Conservation (phyloP, 2,888 invertebrate genomes). For the Lordiphosa andalusiaca region DNA sequence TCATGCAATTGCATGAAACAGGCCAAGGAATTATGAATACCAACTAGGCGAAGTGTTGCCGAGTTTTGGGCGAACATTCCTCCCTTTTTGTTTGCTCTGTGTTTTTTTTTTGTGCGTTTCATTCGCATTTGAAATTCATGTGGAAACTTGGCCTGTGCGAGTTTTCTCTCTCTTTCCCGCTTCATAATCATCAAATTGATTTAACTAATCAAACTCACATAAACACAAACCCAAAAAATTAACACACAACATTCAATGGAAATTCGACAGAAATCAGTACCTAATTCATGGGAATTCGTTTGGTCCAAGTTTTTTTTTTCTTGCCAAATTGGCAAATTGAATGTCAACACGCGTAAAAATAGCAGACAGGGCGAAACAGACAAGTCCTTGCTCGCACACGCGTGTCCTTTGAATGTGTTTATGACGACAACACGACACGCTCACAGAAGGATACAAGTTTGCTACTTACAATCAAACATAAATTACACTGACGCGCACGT, state of each 20-base stretch:
- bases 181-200: slow-evolving; percentile 63
- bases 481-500: slow-evolving; percentile 67
- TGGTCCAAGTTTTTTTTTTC: slow-evolving; percentile 26
- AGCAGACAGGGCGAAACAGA: slow-evolving; percentile 32
- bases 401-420: slow-evolving; percentile 65
- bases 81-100: slow-evolving; percentile 1
- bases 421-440: slow-evolving; percentile 64
- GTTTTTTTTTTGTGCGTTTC: slow-evolving; percentile 34
- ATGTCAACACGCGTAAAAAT: slow-evolving; percentile 76
- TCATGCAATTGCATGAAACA: slow-evolving; percentile 58
- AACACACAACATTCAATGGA: slow-evolving; percentile 64
- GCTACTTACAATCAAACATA: slow-evolving; percentile 60
- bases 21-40: slow-evolving; percentile 62
- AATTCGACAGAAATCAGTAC: slow-evolving; percentile 59
- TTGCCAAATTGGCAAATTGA: slow-evolving; percentile 72
- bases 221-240: slow-evolving; percentile 45
- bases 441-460: slow-evolving; percentile 12
- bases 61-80: neutral
- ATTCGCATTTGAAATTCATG: slow-evolving; percentile 61
- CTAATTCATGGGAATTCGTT: slow-evolving; percentile 65
- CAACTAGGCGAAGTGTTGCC: slow-evolving; percentile 29
- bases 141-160: slow-evolving; percentile 55
- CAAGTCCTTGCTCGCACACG: slow-evolving; percentile 30
- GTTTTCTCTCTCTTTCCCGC: neutral
- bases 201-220: slow-evolving; percentile 64